Evolutionary conservation across 2,113 vertebrate genomes (phyloP), one percentile per base, ranked within the genome.

Genomic region (Ahaetulla prasina): DNA sequence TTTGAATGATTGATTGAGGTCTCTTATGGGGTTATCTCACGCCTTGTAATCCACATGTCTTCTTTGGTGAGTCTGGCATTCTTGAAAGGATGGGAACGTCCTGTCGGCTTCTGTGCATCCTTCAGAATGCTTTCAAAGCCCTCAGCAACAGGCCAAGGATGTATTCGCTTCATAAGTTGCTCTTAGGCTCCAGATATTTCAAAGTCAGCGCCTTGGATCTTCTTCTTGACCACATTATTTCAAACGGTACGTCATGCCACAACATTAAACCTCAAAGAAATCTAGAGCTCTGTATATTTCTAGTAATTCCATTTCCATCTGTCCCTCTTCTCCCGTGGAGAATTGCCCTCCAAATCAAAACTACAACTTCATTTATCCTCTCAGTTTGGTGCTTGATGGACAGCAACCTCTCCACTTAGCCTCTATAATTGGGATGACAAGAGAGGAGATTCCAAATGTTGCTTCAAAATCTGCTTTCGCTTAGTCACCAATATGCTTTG

Each of bases 1-100:
- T 92, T 85, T 89, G n/a, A 92, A 85, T 9, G 92, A 54, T 74
- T 60, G 88, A n/a, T 35, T 92, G 60, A 87, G 90, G 50, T 92
- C 90, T 92, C 22, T 93, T 16, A 92, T 92, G 8, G 22, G 35
- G 3, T 80, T 39, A 22, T 89, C 90, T 84, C 86, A 10, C 85
- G 63, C 85, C 30, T 92, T 91, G 20, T 89, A 80, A 60, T 57
- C 23, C 49, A 92, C 80, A 35, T 23, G 27, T 63, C 55, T 89
- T 7, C 23, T 63, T 30, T 89, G 55, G 12, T 39, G 55, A 63
- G 8, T 60, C 53, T 47, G 18, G 30, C 30, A 8, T 63, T 89
- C 14, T 89, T 49, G 55, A 63, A 47, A 22, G 35, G 88, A 57
- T 89, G 25, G 27, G 10, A 49, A 89, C 11, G 16, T 39, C 87